Percentiles rank a stretch among this genome's conserved stretches.
phyloP scores from a whole-genome alignment of 2,888 invertebrate species.

The Leptopilina syphax region DNA sequence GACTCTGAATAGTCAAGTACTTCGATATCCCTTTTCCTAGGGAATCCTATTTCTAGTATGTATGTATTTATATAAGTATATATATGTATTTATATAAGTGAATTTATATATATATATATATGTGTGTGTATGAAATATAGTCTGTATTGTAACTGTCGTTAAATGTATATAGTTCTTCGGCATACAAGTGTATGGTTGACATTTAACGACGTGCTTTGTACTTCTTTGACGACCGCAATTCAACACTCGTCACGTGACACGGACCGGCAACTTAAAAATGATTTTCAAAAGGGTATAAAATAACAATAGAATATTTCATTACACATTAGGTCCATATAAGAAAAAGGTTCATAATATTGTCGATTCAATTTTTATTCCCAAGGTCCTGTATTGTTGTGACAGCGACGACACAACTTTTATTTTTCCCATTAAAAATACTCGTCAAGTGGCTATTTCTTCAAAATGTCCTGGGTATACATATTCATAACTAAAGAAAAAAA shows the following conservation, averaged over 20 bases:
- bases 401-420: slow-evolving; percentile 28
- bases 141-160: slow-evolving; percentile 9
- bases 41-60: slow-evolving; percentile 16
- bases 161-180: background rate
- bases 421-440: slow-evolving; percentile 26
- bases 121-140: no score
- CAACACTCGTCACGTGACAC: slow-evolving; percentile 49
- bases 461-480: no score
- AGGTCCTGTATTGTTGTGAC: slow-evolving; percentile 23
- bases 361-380: slow-evolving; percentile 5
- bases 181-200: slow-evolving; percentile 53
- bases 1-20: slow-evolving; percentile 24
- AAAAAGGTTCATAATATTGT: slow-evolving; percentile 15
- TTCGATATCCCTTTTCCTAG: slow-evolving; percentile 15
- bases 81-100: no score
- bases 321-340: background rate
- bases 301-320: slow-evolving; percentile 30
- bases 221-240: slow-evolving; percentile 54
- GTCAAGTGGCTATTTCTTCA: background rate
- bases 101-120: no score
- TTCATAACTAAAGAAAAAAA: no score
- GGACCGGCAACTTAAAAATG: slow-evolving; percentile 18
- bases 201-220: slow-evolving; percentile 62
- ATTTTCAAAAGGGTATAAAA: slow-evolving; percentile 22
- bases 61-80: no score